Percentiles rank a stretch among this genome's conserved stretches.
Conservation (phyloP, 2,113 vertebrate genomes). For the Nestor notabilis region DNA sequence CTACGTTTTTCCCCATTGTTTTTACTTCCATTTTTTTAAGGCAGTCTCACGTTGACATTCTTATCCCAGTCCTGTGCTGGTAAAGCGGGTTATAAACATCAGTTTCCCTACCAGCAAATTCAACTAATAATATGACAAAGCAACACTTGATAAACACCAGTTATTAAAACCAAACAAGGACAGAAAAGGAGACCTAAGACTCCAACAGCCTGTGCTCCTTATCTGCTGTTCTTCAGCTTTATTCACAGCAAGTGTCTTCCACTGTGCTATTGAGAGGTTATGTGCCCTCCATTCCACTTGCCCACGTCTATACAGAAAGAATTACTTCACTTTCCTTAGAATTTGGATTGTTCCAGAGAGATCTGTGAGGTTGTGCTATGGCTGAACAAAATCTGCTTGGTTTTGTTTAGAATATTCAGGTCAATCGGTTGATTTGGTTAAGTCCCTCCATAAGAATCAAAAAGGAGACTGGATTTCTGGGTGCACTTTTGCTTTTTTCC, state of each 20-base stretch:
- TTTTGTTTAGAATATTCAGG: background rate
- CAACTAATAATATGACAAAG: background rate
- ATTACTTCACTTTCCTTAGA: background rate
- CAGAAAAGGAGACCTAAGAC: background rate
- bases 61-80: background rate
- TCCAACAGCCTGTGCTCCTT: background rate
- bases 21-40: background rate
- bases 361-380: background rate
- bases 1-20: background rate
- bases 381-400: background rate
- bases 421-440: background rate
- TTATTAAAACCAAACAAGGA: background rate
- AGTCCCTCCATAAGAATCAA: background rate
- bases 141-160: background rate
- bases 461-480: background rate
- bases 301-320: background rate
- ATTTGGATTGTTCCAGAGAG: background rate
- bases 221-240: background rate
- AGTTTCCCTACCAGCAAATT: background rate
- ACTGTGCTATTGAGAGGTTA: background rate
- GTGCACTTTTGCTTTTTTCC: background rate
- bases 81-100: background rate
- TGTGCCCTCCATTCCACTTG: background rate
- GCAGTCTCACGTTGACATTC: background rate
- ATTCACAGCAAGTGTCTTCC: background rate